phyloP scores from a whole-genome alignment of 2,888 invertebrate species.

The Bombylius discolor region DNA sequence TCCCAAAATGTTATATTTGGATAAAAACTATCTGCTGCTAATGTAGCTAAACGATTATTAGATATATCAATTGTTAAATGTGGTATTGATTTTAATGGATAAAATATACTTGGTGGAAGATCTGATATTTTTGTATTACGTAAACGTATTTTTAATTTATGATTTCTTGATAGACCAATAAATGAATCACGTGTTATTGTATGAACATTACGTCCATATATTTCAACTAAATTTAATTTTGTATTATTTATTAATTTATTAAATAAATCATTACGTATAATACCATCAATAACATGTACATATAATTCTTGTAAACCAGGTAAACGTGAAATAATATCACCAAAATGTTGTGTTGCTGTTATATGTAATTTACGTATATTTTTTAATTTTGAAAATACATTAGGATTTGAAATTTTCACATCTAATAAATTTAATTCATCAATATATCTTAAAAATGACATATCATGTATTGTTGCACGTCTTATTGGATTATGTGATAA shows the following conservation, averaged over 20 bases:
- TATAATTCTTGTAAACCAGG: conserved; percentile 61
- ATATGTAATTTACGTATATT: conserved; percentile 62
- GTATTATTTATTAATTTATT: conserved; percentile 58
- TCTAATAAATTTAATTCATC: conserved; percentile 60
- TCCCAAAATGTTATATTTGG: conserved; percentile 80
- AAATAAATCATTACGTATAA: conserved; percentile 57
- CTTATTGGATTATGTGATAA: conserved; percentile 71
- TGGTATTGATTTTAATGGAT: conserved; percentile 61
- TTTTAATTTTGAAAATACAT: conserved; percentile 56
- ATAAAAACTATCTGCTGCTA: conserved; percentile 75
- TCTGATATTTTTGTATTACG: conserved; percentile 65
- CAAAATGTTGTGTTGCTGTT: conserved; percentile 59
- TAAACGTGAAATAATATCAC: conserved; percentile 56
- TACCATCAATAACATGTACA: conserved; percentile 60
- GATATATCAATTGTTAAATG: conserved; percentile 72
- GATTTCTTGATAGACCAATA: conserved; percentile 55
- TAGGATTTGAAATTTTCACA: conserved; percentile 60
- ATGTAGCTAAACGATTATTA: conserved; percentile 62
- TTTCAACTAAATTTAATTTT: conserved; percentile 65
- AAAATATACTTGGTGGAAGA: conserved; percentile 66
- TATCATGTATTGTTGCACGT: conserved; percentile 49
- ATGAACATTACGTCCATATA: conserved; percentile 61
- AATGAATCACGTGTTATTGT: conserved; percentile 67
- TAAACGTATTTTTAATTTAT: conserved; percentile 64
- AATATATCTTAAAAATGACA: conserved; percentile 45